A percentile compares a stretch with the other conserved stretches of the same genome.
phyloP scores from a whole-genome alignment of 2,888 invertebrate genomes.

The Furcula furcula region DNA sequence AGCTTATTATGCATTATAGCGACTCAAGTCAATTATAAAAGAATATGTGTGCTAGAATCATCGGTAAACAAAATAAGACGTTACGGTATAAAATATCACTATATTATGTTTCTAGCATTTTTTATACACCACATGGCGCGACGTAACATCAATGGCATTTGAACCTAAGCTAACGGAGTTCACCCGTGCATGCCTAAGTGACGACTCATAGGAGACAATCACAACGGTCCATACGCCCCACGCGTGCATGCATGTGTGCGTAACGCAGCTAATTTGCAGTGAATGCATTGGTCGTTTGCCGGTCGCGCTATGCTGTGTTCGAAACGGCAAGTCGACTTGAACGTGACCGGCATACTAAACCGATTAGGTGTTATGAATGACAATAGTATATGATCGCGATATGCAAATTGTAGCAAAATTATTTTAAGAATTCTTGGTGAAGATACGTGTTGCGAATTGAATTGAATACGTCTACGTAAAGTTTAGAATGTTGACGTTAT shows the following conservation, averaged over 20 bases:
- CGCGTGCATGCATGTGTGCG: background rate
- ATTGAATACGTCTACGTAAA: no score
- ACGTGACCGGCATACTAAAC: conserved; percentile 24
- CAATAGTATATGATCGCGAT: conserved; percentile 7
- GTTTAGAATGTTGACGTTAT: no score
- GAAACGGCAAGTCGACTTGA: conserved; percentile 19
- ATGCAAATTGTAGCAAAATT: background rate
- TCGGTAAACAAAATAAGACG: no score
- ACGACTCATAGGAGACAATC: conserved; percentile 8
- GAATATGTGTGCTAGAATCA: no score
- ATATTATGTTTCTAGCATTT: no score
- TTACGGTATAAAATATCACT: no score
- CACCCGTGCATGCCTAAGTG: background rate
- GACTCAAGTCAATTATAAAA: no score
- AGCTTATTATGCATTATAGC: no score
- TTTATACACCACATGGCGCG: no score
- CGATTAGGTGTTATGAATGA: conserved; percentile 24
- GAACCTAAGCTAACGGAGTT: background rate
- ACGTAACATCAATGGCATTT: background rate
- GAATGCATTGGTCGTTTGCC: conserved; percentile 32
- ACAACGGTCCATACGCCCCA: conserved; percentile 12
- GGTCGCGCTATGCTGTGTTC: conserved; percentile 26
- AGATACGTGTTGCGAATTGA: no score
- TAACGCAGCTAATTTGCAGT: conserved; percentile 49
- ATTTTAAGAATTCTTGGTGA: background rate